Conservation (phyloP, 2,797 vertebrate genomes). For the Peromyscus nudipes region DNA sequence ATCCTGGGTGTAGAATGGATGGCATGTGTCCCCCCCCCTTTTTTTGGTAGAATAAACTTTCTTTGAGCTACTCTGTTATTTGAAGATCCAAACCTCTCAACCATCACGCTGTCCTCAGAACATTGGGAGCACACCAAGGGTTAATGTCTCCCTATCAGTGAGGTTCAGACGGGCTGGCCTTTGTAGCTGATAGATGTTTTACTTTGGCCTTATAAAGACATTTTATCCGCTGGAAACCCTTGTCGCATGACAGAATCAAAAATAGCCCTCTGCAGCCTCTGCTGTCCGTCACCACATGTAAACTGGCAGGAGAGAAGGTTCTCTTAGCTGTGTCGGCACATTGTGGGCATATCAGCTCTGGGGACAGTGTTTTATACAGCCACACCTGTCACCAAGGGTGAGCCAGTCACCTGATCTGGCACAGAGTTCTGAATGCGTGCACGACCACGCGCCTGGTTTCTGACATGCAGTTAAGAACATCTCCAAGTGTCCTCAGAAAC, state of each 20-base stretch:
- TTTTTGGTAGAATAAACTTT: constrained; percentile 12
- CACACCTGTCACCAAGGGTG: constrained; percentile 86
- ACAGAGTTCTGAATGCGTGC: constrained; percentile 82
- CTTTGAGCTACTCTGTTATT: constrained; percentile 31
- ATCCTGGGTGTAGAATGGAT: not conserved
- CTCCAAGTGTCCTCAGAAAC: constrained; percentile 80
- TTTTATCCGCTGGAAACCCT: constrained; percentile 89
- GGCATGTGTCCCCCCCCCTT: not conserved
- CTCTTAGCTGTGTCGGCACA: constrained; percentile 85
- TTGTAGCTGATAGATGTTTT: constrained; percentile 88
- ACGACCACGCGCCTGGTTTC: constrained; percentile 75
- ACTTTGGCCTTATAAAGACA: constrained; percentile 93
- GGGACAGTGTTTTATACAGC: constrained; percentile 86
- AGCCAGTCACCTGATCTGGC: constrained; percentile 83
- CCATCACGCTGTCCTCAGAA: constrained; percentile 75
- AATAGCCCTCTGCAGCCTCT: constrained; percentile 91
- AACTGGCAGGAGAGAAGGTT: constrained; percentile 86
- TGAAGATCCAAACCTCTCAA: constrained; percentile 45
- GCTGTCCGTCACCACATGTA: constrained; percentile 90
- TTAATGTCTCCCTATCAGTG: constrained; percentile 84
- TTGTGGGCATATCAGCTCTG: constrained; percentile 82
- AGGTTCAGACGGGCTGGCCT: constrained; percentile 83
- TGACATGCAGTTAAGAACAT: constrained; percentile 78
- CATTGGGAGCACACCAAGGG: constrained; percentile 74
- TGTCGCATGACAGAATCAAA: constrained; percentile 92